Base-by-base conservation (phyloP, 2,888 invertebrate species). In the Prenolepis imparis region DNA sequence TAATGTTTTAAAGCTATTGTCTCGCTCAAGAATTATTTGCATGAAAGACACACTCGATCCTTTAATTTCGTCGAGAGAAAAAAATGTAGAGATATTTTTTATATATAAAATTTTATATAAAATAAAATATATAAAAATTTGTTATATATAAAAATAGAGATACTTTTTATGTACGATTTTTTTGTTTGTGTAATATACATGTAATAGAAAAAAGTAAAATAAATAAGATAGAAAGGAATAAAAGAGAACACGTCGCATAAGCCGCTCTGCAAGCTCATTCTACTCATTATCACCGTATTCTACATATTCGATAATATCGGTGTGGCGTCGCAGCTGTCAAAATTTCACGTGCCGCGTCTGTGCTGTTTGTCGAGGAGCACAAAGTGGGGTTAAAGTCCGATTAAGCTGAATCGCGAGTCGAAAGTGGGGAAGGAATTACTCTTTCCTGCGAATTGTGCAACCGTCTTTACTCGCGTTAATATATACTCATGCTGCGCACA, bases 311-410 rank as follows among this genome's bases (percentile, higher is more conserved):
- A 57, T n/a, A 39, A 15, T 8, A 28, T 67, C 55, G 57, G 28
- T 41, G 41, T 15, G 28, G 12, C n/a, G 11, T 67, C 28, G 67
- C 57, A 28, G 77, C 67, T 77, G 77, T 77, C 67, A 77, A 77
- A 77, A 77, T 67, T 77, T 77, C 55, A 66, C 66, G 39, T 41
- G 55, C 66, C 24, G 55, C 77, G 11, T 41, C 36, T 36, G 63
- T 18, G 57, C 41, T 66, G 77, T 66, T 39, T 15, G 12, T 32
- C 67, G 32, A 28, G 52, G 67, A 67, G 66, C 66, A 24, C 28
- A 36, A 66, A 66, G 57, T 63, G 55, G 57, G 75, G 67, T 77
- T 57, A 77, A 77, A 77, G 67, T 57, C 77, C 77, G 67, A 77
- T 77, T 67, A 57, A 77, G 41, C 41, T 36, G 41, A 55, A 32